Evolutionary conservation across 2,888 invertebrate species (phyloP).

Genomic region (Pachliopta kotzebuea): DNA sequence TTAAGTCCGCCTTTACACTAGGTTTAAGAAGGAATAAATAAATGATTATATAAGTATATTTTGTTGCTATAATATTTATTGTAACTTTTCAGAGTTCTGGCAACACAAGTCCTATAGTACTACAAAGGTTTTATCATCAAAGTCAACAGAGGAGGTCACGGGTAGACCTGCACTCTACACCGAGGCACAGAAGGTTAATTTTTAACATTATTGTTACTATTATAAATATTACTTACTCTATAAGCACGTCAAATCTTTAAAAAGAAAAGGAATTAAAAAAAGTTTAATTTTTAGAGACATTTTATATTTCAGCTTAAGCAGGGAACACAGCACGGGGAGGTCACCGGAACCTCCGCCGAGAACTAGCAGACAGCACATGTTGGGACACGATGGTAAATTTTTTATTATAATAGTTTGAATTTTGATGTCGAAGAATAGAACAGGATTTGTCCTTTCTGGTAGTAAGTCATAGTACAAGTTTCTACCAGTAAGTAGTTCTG

Average conservation of each 20-base stretch:
- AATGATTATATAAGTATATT: not conserved
- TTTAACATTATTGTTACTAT: not conserved
- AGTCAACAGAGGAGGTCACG: conserved; percentile 85
- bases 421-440: too few species aligned
- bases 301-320: conserved; percentile 58
- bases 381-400: conserved; percentile 55
- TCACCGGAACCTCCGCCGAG: conserved; percentile 76
- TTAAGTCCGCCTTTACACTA: too few species aligned
- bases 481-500: too few species aligned
- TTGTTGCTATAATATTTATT: too few species aligned
- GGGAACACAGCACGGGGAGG: conserved; percentile 73
- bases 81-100: conserved; percentile 75
- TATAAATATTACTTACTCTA: too few species aligned
- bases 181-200: conserved; percentile 67
- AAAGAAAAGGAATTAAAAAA: too few species aligned
- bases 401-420: not conserved
- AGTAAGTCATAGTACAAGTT: too few species aligned
- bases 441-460: too few species aligned
- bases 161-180: conserved; percentile 70
- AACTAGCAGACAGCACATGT: conserved; percentile 56
- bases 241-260: too few species aligned
- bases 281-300: too few species aligned
- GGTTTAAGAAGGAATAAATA: too few species aligned
- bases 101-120: conserved; percentile 88
- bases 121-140: conserved; percentile 89